phyloP scores from a whole-genome alignment of 2,797 vertebrate species.

The Cynodonichthys magdalenae region DNA sequence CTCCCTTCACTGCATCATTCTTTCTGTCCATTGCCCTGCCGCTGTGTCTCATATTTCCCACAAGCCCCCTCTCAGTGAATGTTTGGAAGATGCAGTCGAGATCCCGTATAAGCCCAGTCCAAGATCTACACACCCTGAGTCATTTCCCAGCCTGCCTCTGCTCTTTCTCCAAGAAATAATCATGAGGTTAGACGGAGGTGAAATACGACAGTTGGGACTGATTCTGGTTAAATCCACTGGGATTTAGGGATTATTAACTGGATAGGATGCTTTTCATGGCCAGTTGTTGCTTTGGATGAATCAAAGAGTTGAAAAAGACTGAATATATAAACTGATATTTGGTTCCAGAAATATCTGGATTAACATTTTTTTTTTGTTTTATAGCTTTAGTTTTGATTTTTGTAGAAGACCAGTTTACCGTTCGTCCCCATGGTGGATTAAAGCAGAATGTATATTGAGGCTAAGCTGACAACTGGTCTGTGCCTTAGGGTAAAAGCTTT shows the following conservation, averaged over 20 bases:
- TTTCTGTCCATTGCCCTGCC: slow-evolving; percentile 8
- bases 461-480: slow-evolving; percentile 49
- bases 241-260: not conserved
- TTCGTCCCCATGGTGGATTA: slow-evolving; percentile 37
- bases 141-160: slow-evolving; percentile 47
- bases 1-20: slow-evolving; percentile 21
- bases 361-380: slow-evolving; percentile 30
- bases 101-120: slow-evolving; percentile 36
- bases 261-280: slow-evolving; percentile 5
- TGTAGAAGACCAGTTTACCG: slow-evolving; percentile 21
- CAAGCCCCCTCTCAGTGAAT: slow-evolving; percentile 27
- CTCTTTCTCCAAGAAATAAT: slow-evolving; percentile 40
- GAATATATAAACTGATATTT: slow-evolving; percentile 17
- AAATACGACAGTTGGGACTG: slow-evolving; percentile 26
- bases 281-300: slow-evolving; percentile 28
- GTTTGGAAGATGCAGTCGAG: slow-evolving; percentile 29
- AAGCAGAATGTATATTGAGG: slow-evolving; percentile 53
- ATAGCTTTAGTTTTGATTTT: slow-evolving; percentile 29
- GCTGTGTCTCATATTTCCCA: slow-evolving; percentile 49
- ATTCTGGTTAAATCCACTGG: slow-evolving; percentile 18
- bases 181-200: slow-evolving; percentile 43
- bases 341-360: slow-evolving; percentile 19
- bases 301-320: slow-evolving; percentile 19
- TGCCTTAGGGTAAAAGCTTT: slow-evolving; percentile 46
- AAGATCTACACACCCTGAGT: slow-evolving; percentile 58